Conservation (phyloP, 2,888 invertebrate genomes). For the Lasioglossum lativentre region DNA sequence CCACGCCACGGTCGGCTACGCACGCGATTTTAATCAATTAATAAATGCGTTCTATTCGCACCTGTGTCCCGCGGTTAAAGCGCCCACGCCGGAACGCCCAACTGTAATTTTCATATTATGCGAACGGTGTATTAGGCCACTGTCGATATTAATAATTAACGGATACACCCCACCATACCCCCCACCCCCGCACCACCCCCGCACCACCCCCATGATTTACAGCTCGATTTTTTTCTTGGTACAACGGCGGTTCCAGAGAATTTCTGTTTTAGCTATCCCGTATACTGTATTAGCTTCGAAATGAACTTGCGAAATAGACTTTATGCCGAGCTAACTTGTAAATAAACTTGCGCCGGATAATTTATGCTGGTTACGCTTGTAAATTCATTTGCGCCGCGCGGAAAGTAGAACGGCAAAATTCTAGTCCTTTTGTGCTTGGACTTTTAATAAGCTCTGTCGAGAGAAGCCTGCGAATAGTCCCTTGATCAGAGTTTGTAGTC, state of each 20-base stretch:
- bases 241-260: not conserved
- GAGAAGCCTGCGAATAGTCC: not conserved
- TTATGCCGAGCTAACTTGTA: not conserved
- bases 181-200: not conserved
- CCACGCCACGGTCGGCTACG: not conserved
- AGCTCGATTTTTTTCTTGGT: not conserved
- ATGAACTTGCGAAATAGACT: not conserved
- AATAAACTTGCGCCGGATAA: not conserved
- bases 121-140: constrained; percentile 34
- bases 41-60: constrained; percentile 50
- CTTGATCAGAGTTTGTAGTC: not conserved
- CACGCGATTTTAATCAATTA: constrained; percentile 57
- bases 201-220: constrained; percentile 21
- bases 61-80: constrained; percentile 49
- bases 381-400: not conserved
- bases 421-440: not conserved
- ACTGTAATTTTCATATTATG: constrained; percentile 53
- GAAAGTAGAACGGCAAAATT: not conserved
- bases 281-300: not conserved
- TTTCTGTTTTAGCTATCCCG: not conserved
- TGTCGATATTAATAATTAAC: constrained; percentile 52
- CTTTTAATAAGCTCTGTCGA: not conserved
- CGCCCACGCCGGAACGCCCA: not conserved
- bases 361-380: not conserved
- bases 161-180: not conserved